Conservation (phyloP, 2,888 invertebrate species). For the Trissolcus japonicus region DNA sequence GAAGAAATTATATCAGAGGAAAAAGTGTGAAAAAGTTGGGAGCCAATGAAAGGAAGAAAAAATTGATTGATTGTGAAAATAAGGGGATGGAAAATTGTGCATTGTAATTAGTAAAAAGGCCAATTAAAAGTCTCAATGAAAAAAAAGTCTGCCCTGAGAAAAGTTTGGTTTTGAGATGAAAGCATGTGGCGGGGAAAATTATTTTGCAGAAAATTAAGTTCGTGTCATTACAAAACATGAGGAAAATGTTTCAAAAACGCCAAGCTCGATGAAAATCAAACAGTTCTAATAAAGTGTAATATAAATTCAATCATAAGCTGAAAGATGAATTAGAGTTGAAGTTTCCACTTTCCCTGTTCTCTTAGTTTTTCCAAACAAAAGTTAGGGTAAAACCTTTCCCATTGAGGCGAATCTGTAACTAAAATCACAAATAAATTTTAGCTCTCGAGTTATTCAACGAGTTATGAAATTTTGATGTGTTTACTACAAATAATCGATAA, state of each 20-base stretch:
- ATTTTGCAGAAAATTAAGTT: too few species aligned
- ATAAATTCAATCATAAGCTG: neutral
- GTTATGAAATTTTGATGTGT: neutral
- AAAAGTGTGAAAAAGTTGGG: conserved; percentile 2
- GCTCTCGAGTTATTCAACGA: neutral
- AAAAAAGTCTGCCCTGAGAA: too few species aligned
- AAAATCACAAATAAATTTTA: conserved; percentile 1
- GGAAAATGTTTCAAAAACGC: neutral
- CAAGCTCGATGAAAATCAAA: too few species aligned
- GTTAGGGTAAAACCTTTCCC: neutral
- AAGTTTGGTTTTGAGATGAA: too few species aligned
- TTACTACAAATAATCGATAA: neutral
- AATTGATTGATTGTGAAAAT: neutral
- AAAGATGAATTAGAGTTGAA: neutral
- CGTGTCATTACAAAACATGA: too few species aligned
- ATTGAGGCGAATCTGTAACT: neutral
- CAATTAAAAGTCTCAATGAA: too few species aligned
- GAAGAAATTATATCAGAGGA: neutral
- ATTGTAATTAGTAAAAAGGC: too few species aligned
- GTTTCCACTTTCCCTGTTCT: neutral
- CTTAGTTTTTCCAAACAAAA: conserved; percentile 5
- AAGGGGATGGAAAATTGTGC: neutral
- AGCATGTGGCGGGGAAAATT: too few species aligned
- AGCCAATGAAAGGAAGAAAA: neutral
- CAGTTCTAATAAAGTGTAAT: neutral